Evolutionary conservation across 2,888 invertebrate genomes (phyloP), one percentile per base, ranked within the genome.

Genomic region (Plebejus argus): DNA sequence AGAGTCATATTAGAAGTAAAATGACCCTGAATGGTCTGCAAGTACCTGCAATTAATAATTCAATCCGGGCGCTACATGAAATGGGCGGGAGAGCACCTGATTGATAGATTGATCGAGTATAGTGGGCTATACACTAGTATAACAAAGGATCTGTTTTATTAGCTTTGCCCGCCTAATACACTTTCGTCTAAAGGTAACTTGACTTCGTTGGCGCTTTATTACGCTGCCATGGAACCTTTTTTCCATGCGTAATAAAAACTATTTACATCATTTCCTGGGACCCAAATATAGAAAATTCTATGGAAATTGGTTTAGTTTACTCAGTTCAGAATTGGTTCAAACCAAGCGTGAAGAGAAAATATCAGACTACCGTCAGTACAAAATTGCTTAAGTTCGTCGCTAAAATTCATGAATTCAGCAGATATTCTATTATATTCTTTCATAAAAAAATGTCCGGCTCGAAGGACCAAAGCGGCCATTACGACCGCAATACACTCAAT

Each of bases 11-110:
- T 18, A 53, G 18, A 53, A 18, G 61, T n/a, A 8, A n/a, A 12
- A 23, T 61, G 4, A 61, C 3, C 58, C 18, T 61, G 20, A 61
- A 28, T 28, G 20, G 66, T 18, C 28, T 28, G 66, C 66, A 33
- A 66, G 66, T 33, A 66, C 28, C 66, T 66, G 66, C 28, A 20
- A 66, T 66, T 66, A 66, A 66, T 66, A 66, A 66, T 28, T 66
- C 66, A 66, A 66, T 66, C 18, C 66, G 28, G 18, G 12, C 15
- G 28, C 66, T 28, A 66, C 66, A 66, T 33, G 66, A 28, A 28
- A 66, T 15, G 28, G 66, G 66, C 66, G 66, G 66, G 8, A 66
- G 28, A 66, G 66, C 28, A 66, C 61, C 61, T 61, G 66, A 66
- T 66, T 66, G 66, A 66, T 66, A 66, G 66, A 66, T 66, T 15